Evolutionary conservation across 2,113 vertebrate genomes (phyloP), one percentile per base, ranked within the genome.

Genomic region (Orycteropus afer): DNA sequence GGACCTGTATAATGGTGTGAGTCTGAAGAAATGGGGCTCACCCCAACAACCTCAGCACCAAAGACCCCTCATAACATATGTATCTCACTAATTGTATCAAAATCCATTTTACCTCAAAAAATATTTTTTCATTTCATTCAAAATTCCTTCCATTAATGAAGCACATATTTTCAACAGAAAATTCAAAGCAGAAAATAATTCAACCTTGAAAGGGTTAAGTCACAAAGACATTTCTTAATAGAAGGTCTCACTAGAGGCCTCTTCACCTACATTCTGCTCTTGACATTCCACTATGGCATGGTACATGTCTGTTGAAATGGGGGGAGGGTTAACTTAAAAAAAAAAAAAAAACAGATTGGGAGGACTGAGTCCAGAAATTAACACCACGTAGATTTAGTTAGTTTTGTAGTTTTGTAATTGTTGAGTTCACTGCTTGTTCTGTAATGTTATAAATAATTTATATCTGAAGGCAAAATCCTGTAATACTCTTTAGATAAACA

Each of bases 221-320:
- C 99, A 2, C 98, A 99, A 18, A 96, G 99, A 74, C 98, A 99
- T 47, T 98, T 99, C 5, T 99, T 99, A 96, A 99, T 99, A 0
- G 99, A 99, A 5, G 99, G 99, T 80, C 99, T 99, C 0, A 98
- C 99, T 0, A 99, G 99, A 51, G 99, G 99, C 77, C 99, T 99
- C 65, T 99, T 99, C 96, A 99, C 99, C 0, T 99, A 99, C 2
- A 98, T 99, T 83, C 98, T 99, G 57, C 99, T 99, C 96, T 99
- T 99, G 99, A 99, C 99, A 95, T 99, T 99, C 98, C 98, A 99
- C 1, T 99, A 99, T 0, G 99, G 99, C 55, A 99, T 99, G 99
- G 99, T 99, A 94, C 99, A 99, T 0, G 99, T 99, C 80, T 99
- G 99, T 98, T 99, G 96, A 98, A 67, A 8, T 14, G 0, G 0